Evolutionary conservation across 2,797 vertebrate species (phyloP).

Genomic region (Podargus strigoides): DNA sequence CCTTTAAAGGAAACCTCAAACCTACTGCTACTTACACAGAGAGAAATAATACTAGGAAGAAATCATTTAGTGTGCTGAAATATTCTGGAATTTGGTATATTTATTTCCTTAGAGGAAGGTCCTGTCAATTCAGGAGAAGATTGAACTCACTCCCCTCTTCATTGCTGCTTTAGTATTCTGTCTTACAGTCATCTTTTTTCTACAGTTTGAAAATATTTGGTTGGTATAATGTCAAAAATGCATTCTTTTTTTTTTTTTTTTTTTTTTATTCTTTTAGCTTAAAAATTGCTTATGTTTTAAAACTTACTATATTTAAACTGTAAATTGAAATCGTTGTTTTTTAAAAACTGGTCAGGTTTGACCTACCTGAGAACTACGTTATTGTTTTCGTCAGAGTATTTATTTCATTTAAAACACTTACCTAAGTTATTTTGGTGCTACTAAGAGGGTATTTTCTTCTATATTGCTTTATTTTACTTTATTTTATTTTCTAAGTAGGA

Average conservation of each 20-base stretch:
- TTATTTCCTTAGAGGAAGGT: background rate
- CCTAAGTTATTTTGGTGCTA: background rate
- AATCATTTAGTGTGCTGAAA: background rate
- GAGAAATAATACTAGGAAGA: background rate
- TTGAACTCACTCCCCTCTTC: background rate
- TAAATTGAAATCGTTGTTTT: background rate
- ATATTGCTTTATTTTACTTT: background rate
- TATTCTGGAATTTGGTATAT: background rate
- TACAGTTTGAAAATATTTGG: background rate
- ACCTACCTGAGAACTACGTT: background rate
- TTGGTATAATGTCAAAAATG: rapidly evolving
- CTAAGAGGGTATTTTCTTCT: rapidly evolving
- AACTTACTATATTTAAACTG: too few relatives aligned
- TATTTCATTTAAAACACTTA: background rate
- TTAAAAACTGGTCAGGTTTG: background rate
- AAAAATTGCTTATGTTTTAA: too few relatives aligned
- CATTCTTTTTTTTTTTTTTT: background rate
- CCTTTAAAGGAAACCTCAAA: background rate
- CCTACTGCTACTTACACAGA: background rate
- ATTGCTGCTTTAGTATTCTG: background rate
- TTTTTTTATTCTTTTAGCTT: too few relatives aligned
- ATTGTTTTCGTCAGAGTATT: background rate
- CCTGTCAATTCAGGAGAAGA: background rate
- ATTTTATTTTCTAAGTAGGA: background rate
- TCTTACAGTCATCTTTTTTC: background rate